Evolutionary conservation across 1,140 invertebrate genomes (phyloP).

Genomic region (Ips nitidus): DNA sequence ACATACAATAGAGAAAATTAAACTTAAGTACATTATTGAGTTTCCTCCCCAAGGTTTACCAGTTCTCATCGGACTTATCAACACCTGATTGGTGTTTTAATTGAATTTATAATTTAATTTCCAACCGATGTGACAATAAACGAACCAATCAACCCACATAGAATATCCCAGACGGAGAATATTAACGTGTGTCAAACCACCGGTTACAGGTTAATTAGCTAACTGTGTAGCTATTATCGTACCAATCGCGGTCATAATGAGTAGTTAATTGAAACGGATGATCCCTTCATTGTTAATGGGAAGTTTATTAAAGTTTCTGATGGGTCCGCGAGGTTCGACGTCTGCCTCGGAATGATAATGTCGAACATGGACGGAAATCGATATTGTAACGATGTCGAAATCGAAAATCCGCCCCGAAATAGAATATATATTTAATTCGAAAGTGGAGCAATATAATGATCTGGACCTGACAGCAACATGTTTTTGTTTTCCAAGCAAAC

Average conservation of each 20-base stretch:
- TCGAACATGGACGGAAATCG: neutral
- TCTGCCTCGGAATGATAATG: neutral
- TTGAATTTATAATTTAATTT: too few relatives aligned
- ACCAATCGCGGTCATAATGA: slow-evolving; percentile 8
- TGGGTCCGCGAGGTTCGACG: neutral
- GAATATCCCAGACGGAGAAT: too few relatives aligned
- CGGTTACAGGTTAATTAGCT: slow-evolving; percentile 7
- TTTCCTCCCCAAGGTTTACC: too few relatives aligned
- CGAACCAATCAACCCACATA: too few relatives aligned
- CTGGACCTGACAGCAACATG: slow-evolving; percentile 4
- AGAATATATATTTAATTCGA: slow-evolving; percentile 7
- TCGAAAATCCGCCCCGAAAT: neutral
- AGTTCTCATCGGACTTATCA: too few relatives aligned
- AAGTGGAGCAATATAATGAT: slow-evolving; percentile 1
- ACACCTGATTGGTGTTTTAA: too few relatives aligned
- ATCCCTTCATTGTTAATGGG: slow-evolving; percentile 7
- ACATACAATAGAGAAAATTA: too few relatives aligned
- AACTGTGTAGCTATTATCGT: slow-evolving; percentile 7
- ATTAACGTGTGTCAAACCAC: neutral
- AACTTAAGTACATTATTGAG: too few relatives aligned
- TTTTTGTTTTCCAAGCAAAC: slow-evolving; percentile 8
- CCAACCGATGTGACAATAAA: too few relatives aligned
- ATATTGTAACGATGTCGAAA: too few relatives aligned
- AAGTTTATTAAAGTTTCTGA: slow-evolving; percentile 5
- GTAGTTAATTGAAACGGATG: slow-evolving; percentile 11